phyloP scores from a whole-genome alignment of 2,113 vertebrate genomes.

The Mobula hypostoma region DNA sequence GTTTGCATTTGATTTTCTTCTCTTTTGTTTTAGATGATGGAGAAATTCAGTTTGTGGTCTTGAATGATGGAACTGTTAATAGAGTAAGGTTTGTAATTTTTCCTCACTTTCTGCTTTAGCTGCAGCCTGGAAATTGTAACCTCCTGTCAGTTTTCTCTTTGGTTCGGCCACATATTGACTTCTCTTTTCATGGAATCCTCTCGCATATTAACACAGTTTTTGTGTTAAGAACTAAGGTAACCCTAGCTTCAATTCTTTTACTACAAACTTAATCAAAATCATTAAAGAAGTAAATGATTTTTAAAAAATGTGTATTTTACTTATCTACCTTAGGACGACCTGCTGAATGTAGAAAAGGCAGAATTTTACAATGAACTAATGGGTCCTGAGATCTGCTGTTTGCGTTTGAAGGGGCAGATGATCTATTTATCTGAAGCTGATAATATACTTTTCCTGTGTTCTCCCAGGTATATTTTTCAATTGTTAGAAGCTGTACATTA shows the following conservation, averaged over 20 bases:
- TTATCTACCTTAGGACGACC: slow-evolving; percentile 70
- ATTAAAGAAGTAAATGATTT: neutral
- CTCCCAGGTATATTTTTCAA: slow-evolving; percentile 73
- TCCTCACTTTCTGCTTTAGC: slow-evolving; percentile 53
- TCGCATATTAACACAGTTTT: slow-evolving; percentile 99
- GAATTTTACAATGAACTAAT: slow-evolving; percentile 93
- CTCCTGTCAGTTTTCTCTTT: slow-evolving; percentile 90
- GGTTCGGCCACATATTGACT: slow-evolving; percentile 95
- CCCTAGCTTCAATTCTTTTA: neutral
- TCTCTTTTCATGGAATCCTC: slow-evolving; percentile 94
- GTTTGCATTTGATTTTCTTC: neutral
- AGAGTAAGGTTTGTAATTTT: neutral
- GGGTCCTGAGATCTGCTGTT: slow-evolving; percentile 92
- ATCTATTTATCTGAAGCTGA: slow-evolving; percentile 97
- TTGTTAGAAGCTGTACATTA: slow-evolving; percentile 10
- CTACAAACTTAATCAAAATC: slow-evolving; percentile 10
- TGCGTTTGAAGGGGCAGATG: slow-evolving; percentile 96
- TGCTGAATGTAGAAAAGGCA: slow-evolving; percentile 88
- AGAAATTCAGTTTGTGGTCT: too few relatives aligned
- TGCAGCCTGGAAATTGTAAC: slow-evolving; percentile 87
- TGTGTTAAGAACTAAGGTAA: slow-evolving; percentile 93
- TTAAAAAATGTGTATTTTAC: accelerated
- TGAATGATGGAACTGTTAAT: neutral
- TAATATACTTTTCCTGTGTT: slow-evolving; percentile 96
- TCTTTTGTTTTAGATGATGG: neutral